Conservation (phyloP, 2,888 invertebrate genomes). For the Pediacus dermestoides region DNA sequence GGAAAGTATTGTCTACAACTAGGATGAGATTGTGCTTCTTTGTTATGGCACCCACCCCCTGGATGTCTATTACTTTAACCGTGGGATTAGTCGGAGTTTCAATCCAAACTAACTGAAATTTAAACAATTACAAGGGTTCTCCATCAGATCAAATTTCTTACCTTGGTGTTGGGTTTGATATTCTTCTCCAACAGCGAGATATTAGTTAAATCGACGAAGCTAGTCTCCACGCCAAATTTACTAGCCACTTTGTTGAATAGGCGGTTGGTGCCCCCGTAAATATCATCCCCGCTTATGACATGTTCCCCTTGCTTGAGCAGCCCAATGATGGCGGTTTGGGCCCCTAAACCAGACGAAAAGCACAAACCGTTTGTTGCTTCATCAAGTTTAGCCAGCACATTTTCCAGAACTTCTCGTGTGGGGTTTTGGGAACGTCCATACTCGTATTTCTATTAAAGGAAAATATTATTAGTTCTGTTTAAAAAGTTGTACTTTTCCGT, state of each 20-base stretch:
- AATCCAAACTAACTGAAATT: conserved; percentile 77
- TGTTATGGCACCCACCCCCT: conserved; percentile 62
- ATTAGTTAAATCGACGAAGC: conserved; percentile 76
- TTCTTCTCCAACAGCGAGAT: conserved; percentile 62
- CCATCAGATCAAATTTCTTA: conserved; percentile 45
- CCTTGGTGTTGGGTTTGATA: conserved; percentile 82
- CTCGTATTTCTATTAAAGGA: conserved; percentile 70
- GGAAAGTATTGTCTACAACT: conserved; percentile 91
- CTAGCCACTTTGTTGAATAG: conserved; percentile 54
- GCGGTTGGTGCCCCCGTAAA: conserved; percentile 92
- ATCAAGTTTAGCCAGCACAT: conserved; percentile 86
- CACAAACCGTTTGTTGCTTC: conserved; percentile 77
- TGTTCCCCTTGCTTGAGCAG: conserved; percentile 85
- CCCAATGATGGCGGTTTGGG: conserved; percentile 71
- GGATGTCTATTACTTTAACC: conserved; percentile 85
- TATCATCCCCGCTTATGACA: conserved; percentile 83
- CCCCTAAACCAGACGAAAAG: conserved; percentile 90
- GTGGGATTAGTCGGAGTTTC: conserved; percentile 97
- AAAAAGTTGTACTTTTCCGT: no score
- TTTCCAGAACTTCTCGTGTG: conserved; percentile 81
- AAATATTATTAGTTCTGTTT: background rate
- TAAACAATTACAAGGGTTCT: no score
- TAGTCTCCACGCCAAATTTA: conserved; percentile 68
- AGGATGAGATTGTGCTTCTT: conserved; percentile 63
- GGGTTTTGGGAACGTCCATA: conserved; percentile 92